phyloP scores from a whole-genome alignment of 2,888 invertebrate species.

The Dicyrtoma fusca region DNA sequence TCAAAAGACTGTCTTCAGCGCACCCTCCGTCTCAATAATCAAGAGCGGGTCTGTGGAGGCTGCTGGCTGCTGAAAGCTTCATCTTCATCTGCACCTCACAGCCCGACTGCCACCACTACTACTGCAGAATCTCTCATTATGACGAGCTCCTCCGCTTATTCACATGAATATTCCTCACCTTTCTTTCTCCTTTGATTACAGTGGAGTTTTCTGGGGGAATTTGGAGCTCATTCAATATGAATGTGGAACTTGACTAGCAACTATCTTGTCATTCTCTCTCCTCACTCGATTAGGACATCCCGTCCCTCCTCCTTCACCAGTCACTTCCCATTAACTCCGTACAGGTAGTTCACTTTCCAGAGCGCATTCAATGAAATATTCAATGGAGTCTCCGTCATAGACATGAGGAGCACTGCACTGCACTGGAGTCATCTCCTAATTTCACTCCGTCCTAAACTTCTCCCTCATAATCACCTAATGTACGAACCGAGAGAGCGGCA shows the following conservation, averaged over 20 bases:
- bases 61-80: too few relatives aligned
- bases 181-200: too few relatives aligned
- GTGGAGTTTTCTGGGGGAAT: background rate
- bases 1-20: slow-evolving; percentile 11
- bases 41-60: background rate
- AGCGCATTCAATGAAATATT: slow-evolving; percentile 15
- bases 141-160: background rate
- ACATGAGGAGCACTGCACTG: too few relatives aligned
- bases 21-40: background rate
- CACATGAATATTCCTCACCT: background rate
- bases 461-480: background rate
- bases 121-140: background rate
- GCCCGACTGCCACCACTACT: background rate
- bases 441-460: background rate
- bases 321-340: too few relatives aligned
- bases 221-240: slow-evolving; percentile 9
- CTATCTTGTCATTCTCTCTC: slow-evolving; percentile 4
- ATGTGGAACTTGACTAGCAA: slow-evolving; percentile 8
- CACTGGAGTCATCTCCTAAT: too few relatives aligned
- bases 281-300: too few relatives aligned
- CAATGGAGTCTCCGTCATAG: background rate
- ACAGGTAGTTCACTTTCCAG: slow-evolving; percentile 1
- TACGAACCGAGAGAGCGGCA: too few relatives aligned
- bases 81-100: background rate
- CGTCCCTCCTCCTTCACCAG: too few relatives aligned